phyloP scores from a whole-genome alignment of 2,797 vertebrate genomes.

The Mormyrus proboscirostris region DNA sequence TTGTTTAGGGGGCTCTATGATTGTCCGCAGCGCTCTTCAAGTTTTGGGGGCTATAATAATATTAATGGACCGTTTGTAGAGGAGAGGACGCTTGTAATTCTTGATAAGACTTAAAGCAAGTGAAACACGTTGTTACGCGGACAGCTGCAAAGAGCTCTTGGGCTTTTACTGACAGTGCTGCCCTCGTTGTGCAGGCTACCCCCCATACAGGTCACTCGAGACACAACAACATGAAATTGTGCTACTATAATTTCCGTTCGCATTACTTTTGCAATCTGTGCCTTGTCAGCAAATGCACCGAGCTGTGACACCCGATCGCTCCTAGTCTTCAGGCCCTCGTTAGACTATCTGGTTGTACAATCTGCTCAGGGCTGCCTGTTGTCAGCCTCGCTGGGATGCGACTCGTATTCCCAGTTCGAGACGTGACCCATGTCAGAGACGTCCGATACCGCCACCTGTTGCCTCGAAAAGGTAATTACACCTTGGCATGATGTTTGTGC shows the following conservation, averaged over 20 bases:
- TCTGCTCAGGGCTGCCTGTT: neutral
- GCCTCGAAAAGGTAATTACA: neutral
- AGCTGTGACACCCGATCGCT: neutral
- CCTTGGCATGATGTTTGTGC: neutral
- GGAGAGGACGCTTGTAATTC: neutral
- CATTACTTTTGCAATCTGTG: neutral
- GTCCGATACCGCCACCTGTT: conserved; percentile 5
- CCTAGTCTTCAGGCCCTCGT: neutral
- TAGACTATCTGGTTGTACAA: neutral
- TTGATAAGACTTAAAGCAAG: neutral
- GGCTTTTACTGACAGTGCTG: neutral
- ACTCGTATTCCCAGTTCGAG: neutral
- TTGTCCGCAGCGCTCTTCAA: too few relatives aligned
- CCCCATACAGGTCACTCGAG: neutral
- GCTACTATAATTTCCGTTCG: neutral
- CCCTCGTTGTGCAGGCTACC: neutral
- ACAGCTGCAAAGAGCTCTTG: neutral
- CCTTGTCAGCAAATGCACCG: neutral
- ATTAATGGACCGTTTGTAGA: neutral
- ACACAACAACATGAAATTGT: neutral
- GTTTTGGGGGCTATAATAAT: too few relatives aligned
- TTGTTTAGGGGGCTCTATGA: too few relatives aligned
- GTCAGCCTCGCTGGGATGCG: neutral
- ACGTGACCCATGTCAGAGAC: neutral
- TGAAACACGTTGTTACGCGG: neutral